Conservation (phyloP, 2,113 vertebrate genomes). For the Pachycephala philippinensis region DNA sequence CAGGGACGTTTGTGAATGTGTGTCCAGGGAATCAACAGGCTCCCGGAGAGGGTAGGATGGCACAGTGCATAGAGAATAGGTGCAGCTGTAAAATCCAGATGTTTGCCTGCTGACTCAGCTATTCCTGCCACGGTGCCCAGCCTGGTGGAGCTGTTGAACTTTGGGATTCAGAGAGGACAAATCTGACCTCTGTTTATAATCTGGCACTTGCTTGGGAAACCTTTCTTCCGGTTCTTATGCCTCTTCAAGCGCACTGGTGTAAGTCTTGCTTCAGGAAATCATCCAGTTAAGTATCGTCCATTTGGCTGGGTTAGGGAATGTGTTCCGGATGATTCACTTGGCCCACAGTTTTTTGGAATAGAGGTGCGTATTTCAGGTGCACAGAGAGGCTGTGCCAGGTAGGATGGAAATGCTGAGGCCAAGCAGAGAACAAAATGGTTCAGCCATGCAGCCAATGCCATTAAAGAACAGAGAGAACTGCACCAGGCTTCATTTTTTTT, state of each 20-base stretch:
- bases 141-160: background rate
- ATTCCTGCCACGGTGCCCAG: rapidly evolving
- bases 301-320: background rate
- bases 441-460: rapidly evolving
- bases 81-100: background rate
- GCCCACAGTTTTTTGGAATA: background rate
- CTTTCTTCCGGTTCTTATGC: background rate
- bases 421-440: background rate
- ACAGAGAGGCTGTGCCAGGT: background rate
- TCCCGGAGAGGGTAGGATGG: background rate
- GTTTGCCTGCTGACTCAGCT: background rate
- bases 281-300: background rate
- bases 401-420: background rate
- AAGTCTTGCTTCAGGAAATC: background rate
- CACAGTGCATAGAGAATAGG: background rate
- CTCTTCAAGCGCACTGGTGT: background rate
- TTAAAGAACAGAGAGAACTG: background rate
- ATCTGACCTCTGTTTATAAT: background rate
- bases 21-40: background rate
- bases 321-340: background rate
- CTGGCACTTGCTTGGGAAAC: background rate
- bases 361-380: rapidly evolving
- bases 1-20: background rate
- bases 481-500: background rate
- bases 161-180: background rate